phyloP scores from a whole-genome alignment of 2,797 vertebrate genomes.

The Lagothrix lagotricha region DNA sequence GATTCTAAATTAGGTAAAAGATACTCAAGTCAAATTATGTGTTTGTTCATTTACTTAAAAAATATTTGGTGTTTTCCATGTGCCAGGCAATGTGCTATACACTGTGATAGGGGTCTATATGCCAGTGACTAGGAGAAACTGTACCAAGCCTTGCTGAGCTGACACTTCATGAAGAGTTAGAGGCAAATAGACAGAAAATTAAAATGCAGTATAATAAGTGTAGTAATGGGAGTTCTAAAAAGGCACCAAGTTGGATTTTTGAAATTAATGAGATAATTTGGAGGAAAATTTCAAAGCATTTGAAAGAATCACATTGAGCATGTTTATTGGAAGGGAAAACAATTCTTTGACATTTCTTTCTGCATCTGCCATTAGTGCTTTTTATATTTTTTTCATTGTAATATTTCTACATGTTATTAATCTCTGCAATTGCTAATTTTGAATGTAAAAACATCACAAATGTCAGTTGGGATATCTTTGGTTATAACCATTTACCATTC shows the following conservation, averaged over 20 bases:
- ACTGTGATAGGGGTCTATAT: not conserved
- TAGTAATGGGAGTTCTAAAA: not conserved
- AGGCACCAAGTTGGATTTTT: not conserved
- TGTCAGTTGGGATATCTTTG: not conserved
- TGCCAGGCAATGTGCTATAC: not conserved
- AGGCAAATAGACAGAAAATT: not conserved
- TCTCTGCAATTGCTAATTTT: conserved; percentile 28
- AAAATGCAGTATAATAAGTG: not conserved
- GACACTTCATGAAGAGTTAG: not conserved
- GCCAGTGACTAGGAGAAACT: not conserved
- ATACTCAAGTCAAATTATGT: not conserved
- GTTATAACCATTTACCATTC: conserved; percentile 9
- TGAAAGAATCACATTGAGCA: not conserved
- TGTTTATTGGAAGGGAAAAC: conserved; percentile 1
- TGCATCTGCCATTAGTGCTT: conserved; percentile 2
- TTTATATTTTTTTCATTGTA: conserved; percentile 17
- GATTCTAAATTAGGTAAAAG: conserved; percentile 3
- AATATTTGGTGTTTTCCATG: not conserved
- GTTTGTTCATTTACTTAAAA: conserved; percentile 23
- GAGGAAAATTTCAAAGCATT: conserved; percentile 39
- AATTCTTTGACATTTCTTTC: not conserved
- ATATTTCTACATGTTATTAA: conserved; percentile 29
- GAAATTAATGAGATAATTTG: conserved; percentile 47
- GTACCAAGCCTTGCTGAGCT: not conserved
- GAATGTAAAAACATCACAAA: conserved; percentile 40